phyloP scores from a whole-genome alignment of 2,888 invertebrate species.

The Blera fallax region DNA sequence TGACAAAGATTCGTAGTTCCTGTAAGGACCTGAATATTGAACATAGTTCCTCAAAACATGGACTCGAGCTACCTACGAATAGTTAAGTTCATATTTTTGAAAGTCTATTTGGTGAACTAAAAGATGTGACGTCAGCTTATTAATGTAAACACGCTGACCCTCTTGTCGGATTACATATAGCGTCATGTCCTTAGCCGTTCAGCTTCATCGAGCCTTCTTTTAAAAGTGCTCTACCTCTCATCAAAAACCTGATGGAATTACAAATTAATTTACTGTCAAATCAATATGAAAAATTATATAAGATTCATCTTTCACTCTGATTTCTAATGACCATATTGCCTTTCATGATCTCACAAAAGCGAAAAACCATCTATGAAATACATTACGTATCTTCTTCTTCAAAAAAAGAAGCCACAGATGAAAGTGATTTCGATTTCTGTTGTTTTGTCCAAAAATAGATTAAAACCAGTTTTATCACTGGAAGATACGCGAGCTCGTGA shows the following conservation, averaged over 20 bases:
- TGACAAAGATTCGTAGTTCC: too few relatives aligned
- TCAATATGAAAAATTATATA: not conserved
- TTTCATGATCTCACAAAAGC: not conserved
- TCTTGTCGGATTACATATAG: too few relatives aligned
- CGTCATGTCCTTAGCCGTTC: too few relatives aligned
- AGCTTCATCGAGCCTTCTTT: too few relatives aligned
- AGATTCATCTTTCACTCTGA: not conserved
- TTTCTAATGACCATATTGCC: not conserved
- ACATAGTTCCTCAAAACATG: too few relatives aligned
- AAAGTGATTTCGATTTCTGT: not conserved
- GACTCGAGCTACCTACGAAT: too few relatives aligned
- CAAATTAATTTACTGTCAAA: not conserved
- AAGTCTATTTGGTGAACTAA: too few relatives aligned
- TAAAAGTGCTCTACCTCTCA: too few relatives aligned
- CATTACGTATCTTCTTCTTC: not conserved
- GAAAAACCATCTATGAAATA: not conserved
- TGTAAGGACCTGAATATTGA: too few relatives aligned
- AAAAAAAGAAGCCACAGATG: not conserved
- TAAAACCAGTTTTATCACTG: not conserved
- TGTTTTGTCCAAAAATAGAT: not conserved
- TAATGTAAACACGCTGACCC: too few relatives aligned
- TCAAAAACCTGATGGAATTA: not conserved
- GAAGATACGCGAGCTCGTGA: not conserved
- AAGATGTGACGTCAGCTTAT: too few relatives aligned
- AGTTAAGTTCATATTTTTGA: too few relatives aligned